These are phyloP conservation scores for Upupa epops DNA, from an alignment of 2,113 vertebrate species.

Conservation along the genomic window DNA sequence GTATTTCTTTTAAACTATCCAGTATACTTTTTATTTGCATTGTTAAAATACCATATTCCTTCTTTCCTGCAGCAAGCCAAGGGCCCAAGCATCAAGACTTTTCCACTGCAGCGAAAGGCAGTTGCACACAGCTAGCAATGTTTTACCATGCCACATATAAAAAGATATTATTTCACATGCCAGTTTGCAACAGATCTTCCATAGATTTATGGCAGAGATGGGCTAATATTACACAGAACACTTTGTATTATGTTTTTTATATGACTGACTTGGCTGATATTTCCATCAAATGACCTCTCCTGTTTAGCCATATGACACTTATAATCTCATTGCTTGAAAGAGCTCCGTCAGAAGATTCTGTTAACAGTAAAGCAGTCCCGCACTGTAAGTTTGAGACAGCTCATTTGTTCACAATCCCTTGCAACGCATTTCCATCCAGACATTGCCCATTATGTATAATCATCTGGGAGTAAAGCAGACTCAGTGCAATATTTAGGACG, in stretches of 20 bases:
- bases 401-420: constrained; percentile 55
- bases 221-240: neutral
- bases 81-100: neutral
- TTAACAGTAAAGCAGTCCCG: constrained; percentile 42
- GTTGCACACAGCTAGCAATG: neutral
- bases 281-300: constrained; percentile 34
- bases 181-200: neutral
- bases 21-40: neutral
- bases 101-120: neutral
- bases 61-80: neutral
- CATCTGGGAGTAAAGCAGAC: constrained; percentile 26
- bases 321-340: constrained; percentile 56
- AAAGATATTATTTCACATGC: neutral
- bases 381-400: constrained; percentile 46
- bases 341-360: constrained; percentile 43
- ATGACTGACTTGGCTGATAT: constrained; percentile 6
- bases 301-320: constrained; percentile 15
- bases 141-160: neutral
- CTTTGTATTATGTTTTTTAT: constrained; percentile 12
- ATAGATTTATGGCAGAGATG: neutral
- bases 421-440: constrained; percentile 43
- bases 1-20: neutral
- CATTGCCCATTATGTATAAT: constrained; percentile 48
- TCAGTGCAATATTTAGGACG: constrained; percentile 28
- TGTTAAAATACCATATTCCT: neutral